Evolutionary conservation across 2,888 invertebrate genomes (phyloP), one percentile per base, ranked within the genome.

Genomic region (Andrena hattorfiana): DNA sequence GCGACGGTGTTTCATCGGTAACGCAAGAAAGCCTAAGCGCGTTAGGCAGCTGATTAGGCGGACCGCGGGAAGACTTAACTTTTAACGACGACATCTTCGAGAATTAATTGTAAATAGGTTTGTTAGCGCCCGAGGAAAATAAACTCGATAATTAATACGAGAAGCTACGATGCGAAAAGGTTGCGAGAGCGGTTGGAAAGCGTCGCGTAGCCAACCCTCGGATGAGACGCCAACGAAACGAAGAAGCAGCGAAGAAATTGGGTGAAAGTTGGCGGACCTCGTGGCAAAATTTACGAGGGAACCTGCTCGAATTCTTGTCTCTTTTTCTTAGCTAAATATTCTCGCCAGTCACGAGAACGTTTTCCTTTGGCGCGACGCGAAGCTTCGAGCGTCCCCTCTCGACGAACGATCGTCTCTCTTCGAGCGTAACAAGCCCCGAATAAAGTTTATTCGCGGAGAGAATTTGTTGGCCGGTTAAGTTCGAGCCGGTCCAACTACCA

Each of bases 181-280:
- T 77, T 48, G 1, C 35, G 13, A 42, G 20, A 26, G 67, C 23
- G 20, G 23, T 30, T 10, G 32, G 3, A 23, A 10, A 20, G n/a
- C 4, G 32, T 35, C 26, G 51, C 16, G n/a, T n/a, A 1, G 42
- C n/a, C 35, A 23, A 7, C 13, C 49, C 26, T 7, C 42, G 13
- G 10, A 16, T 23, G 7, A 49, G 28, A 48, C 7, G 51, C 6
- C 28, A 62, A 48, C 32, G 62, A 62, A 75, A 59, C 68, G n/a
- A n/a, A n/a, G n/a, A n/a, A n/a, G 48, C 28, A 26, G 62, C 48
- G 28, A 59, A 59, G 59, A 70, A 79, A 70, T 64, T 64, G 59
- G 76, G 76, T 59, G 69, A 79, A 76, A 66, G 64, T 79, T 28
- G 2, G 28, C 0, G 23, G n/a, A 79, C 70, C 54, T 77, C 23